Base-by-base conservation (phyloP, 2,797 vertebrate genomes). In the Chloroceryle amazona region DNA sequence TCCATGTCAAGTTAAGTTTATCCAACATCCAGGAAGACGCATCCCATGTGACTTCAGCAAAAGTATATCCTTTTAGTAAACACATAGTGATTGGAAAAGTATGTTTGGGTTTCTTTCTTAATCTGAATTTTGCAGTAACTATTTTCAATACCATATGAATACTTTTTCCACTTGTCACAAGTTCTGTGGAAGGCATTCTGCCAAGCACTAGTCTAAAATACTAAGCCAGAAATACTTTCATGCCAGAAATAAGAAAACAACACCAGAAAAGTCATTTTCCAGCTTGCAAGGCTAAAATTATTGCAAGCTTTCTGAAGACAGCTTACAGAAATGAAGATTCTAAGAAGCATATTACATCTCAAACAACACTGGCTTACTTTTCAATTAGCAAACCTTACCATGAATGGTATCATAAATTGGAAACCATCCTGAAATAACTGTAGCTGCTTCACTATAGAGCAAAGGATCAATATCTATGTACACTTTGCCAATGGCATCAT, bases 331-430 rank as follows among this genome's bases (percentile, higher is more conserved):
- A 84, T 4, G 4, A 65, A 90, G 28, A 89, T 4, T 57, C 22
- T 23, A 70, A 79, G 68, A 57, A 61, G 54, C n/a, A 88, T 26
- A 35, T 41, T 31, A 78, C 47, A 51, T 63, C 42, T 67, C 71
- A 67, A 78, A 52, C 11, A 57, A 13, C 41, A 6, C 10, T 49
- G n/a, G 35, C 78, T 72, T 80, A 84, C 70, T 54, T 89, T 37
- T 7, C 15, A 72, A 47, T 39, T 4, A 70, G 28, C 13, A 67
- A n/a, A 67, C 22, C 98, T 98, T 98, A 99, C 99, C 99, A 10
- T 99, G 99, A 87, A 99, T 99, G 52, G 99, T 99, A 90, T 99
- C 99, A 76, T 99, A 99, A 96, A 99, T 99, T 33, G 99, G 99
- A 97, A 99, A 99, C 99, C 99, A 99, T 63, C 99, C 99, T 18